These are phyloP conservation scores for Adela reaumurella DNA, from an alignment of 2,888 invertebrate species.

Conservation along the genomic window DNA sequence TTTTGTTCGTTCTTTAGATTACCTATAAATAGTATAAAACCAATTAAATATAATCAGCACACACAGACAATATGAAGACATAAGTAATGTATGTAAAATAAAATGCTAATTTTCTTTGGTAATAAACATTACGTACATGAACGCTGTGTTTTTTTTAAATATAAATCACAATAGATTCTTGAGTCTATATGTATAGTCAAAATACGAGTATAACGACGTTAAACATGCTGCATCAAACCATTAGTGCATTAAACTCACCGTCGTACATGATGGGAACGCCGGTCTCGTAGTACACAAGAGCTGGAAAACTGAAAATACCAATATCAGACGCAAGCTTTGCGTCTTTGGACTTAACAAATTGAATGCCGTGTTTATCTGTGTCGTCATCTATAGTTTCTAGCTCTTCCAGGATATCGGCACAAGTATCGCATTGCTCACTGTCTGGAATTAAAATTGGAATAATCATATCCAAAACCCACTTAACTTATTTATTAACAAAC, in stretches of 20 bases:
- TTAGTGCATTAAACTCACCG: conserved; percentile 60
- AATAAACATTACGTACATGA: no score
- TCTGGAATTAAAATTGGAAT: conserved; percentile 53
- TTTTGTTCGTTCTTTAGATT: conserved; percentile 92
- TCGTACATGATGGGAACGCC: conserved; percentile 93
- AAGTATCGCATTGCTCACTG: conserved; percentile 82
- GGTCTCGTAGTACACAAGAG: conserved; percentile 89
- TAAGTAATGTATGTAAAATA: no score
- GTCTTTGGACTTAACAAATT: conserved; percentile 91
- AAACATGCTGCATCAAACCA: no score
- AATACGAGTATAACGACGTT: no score
- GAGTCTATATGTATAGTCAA: no score
- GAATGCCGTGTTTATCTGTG: conserved; percentile 87
- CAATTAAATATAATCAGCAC: no score
- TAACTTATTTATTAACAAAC: not conserved
- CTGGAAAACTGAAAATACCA: conserved; percentile 89
- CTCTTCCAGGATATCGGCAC: conserved; percentile 80
- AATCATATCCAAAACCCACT: no score
- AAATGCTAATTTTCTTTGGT: no score
- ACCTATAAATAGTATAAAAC: conserved; percentile 66
- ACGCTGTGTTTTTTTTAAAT: no score
- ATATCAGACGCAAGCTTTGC: conserved; percentile 85
- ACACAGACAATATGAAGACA: no score
- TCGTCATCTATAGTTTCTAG: conserved; percentile 91
- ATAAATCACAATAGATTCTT: no score